phyloP scores from a whole-genome alignment of 1,140 invertebrate species.

The Leucophenga varia region DNA sequence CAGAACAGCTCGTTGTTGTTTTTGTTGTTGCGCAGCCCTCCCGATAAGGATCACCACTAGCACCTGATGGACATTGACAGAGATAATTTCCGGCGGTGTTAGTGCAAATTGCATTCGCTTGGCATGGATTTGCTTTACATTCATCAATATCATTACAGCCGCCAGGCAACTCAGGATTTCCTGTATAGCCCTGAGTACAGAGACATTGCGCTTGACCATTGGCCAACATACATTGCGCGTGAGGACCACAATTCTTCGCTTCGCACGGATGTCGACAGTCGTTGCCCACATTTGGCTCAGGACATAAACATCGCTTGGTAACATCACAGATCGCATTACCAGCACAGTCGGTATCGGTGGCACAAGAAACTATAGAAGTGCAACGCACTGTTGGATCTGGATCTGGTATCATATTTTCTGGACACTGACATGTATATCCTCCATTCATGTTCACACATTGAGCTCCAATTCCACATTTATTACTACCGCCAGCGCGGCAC shows the following conservation, averaged over 20 bases:
- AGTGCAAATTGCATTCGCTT: slow-evolving; percentile 78
- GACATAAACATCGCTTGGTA: slow-evolving; percentile 78
- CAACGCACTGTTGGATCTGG: slow-evolving; percentile 78
- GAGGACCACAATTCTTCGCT: slow-evolving; percentile 77
- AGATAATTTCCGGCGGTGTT: slow-evolving; percentile 83
- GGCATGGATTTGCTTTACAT: slow-evolving; percentile 75
- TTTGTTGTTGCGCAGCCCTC: slow-evolving; percentile 70
- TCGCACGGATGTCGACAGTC: slow-evolving; percentile 93
- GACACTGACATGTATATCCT: slow-evolving; percentile 77
- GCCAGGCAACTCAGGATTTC: slow-evolving; percentile 64
- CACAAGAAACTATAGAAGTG: slow-evolving; percentile 77
- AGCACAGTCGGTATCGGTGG: slow-evolving; percentile 75
- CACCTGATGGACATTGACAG: slow-evolving; percentile 83
- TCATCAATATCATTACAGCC: slow-evolving; percentile 88
- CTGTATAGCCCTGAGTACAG: slow-evolving; percentile 76
- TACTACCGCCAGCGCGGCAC: slow-evolving; percentile 65
- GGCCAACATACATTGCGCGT: slow-evolving; percentile 85
- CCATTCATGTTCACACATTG: slow-evolving; percentile 78
- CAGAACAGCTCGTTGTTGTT: slow-evolving; percentile 67
- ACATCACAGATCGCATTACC: slow-evolving; percentile 85
- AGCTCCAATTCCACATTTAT: slow-evolving; percentile 76
- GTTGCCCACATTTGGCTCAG: slow-evolving; percentile 86
- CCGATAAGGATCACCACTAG: slow-evolving; percentile 69
- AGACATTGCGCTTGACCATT: slow-evolving; percentile 81
- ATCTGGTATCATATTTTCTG: slow-evolving; percentile 76